A percentile compares a stretch with the other conserved stretches of the same genome.
phyloP scores from a whole-genome alignment of 1,140 invertebrate genomes.

The Cataglyphis hispanica region DNA sequence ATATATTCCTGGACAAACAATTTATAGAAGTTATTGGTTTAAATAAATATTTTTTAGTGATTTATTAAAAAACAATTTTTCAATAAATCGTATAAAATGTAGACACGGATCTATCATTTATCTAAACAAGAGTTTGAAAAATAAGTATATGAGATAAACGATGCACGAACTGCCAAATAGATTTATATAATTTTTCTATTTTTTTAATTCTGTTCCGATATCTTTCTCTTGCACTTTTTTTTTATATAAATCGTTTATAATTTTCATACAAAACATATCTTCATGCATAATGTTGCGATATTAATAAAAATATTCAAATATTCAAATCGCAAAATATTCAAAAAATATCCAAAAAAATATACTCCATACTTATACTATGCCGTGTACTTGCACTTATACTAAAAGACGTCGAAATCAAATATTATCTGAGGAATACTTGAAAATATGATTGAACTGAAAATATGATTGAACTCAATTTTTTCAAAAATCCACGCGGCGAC shows the following conservation, averaged over 20 bases:
- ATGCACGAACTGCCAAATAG: background rate
- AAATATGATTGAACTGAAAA: constrained; percentile 65
- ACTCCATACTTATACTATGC: constrained; percentile 5
- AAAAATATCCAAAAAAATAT: background rate
- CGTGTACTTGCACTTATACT: background rate
- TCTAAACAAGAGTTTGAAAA: background rate
- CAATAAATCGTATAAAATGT: constrained; percentile 1
- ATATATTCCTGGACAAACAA: background rate
- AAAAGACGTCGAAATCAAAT: constrained; percentile 66
- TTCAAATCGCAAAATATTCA: background rate
- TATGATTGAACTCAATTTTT: constrained; percentile 58
- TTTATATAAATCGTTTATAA: constrained; percentile 1
- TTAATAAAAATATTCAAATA: background rate
- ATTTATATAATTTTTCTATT: background rate
- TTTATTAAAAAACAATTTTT: background rate
- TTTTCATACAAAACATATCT: background rate
- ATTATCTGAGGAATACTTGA: constrained; percentile 70
- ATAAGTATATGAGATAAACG: background rate
- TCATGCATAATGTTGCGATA: background rate
- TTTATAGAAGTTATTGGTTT: background rate
- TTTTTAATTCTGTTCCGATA: background rate
- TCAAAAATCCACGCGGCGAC: constrained; percentile 52
- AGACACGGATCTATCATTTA: background rate
- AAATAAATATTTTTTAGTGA: background rate
- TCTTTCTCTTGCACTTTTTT: background rate